phyloP scores from a whole-genome alignment of 2,888 invertebrate genomes.

The Volucella zonaria region DNA sequence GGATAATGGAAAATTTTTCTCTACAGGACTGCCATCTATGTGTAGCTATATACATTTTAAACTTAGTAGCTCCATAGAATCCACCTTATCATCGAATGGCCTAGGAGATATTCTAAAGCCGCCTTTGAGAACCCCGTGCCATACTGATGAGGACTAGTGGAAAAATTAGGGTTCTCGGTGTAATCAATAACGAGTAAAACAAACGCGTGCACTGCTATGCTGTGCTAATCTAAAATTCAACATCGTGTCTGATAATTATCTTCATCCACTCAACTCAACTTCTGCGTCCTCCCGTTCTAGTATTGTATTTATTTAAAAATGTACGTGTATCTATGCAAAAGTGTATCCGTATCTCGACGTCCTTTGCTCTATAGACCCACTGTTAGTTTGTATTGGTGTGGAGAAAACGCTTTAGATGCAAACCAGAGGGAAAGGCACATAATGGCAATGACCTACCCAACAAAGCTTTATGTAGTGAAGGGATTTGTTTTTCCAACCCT shows the following conservation, averaged over 20 bases:
- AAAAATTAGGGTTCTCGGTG: slow-evolving; percentile 71
- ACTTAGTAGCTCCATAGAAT: slow-evolving; percentile 28
- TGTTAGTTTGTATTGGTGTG: slow-evolving; percentile 55
- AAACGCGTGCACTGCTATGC: background rate
- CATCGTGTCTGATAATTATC: slow-evolving; percentile 58
- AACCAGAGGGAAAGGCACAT: slow-evolving; percentile 24
- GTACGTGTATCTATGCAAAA: no score
- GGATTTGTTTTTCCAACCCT: slow-evolving; percentile 49
- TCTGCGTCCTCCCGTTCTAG: slow-evolving; percentile 26
- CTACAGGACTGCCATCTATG: slow-evolving; percentile 39
- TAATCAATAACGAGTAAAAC: slow-evolving; percentile 59
- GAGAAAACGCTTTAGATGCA: slow-evolving; percentile 10
- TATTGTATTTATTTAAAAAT: background rate
- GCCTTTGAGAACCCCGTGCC: slow-evolving; percentile 44
- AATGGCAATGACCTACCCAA: slow-evolving; percentile 74
- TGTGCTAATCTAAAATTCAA: slow-evolving; percentile 54
- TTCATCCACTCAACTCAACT: slow-evolving; percentile 4
- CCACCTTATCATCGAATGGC: slow-evolving; percentile 18
- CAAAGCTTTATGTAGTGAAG: slow-evolving; percentile 61
- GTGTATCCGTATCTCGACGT: slow-evolving; percentile 12
- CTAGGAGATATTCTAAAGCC: slow-evolving; percentile 32
- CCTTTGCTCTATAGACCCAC: slow-evolving; percentile 65
- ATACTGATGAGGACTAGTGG: slow-evolving; percentile 24
- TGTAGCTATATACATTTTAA: slow-evolving; percentile 45
- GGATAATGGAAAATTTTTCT: slow-evolving; percentile 68